These are phyloP conservation scores for Betta splendens DNA, from an alignment of 2,797 vertebrate species.

Conservation along the genomic window DNA sequence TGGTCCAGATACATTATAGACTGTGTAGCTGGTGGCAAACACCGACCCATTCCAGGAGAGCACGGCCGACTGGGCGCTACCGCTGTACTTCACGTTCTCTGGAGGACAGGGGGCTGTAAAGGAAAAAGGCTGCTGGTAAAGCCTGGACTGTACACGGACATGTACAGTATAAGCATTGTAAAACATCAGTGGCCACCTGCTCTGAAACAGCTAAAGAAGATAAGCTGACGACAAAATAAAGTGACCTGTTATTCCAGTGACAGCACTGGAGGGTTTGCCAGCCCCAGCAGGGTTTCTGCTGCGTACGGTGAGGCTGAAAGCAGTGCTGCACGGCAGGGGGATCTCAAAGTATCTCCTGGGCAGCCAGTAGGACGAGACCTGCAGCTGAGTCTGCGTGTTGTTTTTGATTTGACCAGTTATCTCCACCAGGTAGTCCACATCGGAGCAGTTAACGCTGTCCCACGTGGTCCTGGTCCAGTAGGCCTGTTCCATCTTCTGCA, in stretches of 20 bases:
- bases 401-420: conserved; percentile 67
- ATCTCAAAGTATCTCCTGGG: conserved; percentile 76
- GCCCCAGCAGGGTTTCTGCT: conserved; percentile 72
- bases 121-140: conserved; percentile 19
- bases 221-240: neutral
- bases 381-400: conserved; percentile 56
- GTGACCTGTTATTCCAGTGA: conserved; percentile 76
- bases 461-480: conserved; percentile 74
- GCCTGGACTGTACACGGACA: no score
- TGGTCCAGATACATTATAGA: conserved; percentile 45
- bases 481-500: conserved; percentile 48
- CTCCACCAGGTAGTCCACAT: conserved; percentile 69
- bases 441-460: conserved; percentile 69
- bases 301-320: conserved; percentile 71
- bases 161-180: no score
- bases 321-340: conserved; percentile 77
- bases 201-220: no score
- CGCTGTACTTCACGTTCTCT: conserved; percentile 49
- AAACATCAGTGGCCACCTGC: no score
- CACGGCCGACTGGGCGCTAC: conserved; percentile 21
- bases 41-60: conserved; percentile 72
- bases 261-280: conserved; percentile 62
- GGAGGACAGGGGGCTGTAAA: conserved; percentile 78
- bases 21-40: conserved; percentile 68
- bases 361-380: conserved; percentile 79